Base-by-base conservation (phyloP, 2,888 invertebrate species). In the Fragum fragum region DNA sequence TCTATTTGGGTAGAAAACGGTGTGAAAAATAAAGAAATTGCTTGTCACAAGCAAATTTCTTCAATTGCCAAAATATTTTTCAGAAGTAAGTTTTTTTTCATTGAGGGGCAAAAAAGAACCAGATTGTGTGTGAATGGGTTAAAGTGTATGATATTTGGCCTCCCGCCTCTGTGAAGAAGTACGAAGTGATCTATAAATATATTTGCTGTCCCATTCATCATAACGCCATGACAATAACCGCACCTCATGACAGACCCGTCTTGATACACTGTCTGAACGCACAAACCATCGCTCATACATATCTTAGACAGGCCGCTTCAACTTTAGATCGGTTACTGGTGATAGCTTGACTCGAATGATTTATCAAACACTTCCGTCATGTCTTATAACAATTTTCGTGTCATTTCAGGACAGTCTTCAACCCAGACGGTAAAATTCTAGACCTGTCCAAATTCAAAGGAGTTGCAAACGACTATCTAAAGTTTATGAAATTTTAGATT, bases 21-120 rank as follows among this genome's bases (percentile, higher is more conserved):
- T 29, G 32, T 61, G 61, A 29, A 29, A 61, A 61, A 29, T 16
- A 29, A 23, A 61, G 61, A 61, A 61, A 61, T 28, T 28, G 61
- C 61, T 61, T 2, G 28, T 61, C 23, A 55, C 55, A 2, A 55
- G 55, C 55, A 55, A n/a, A 7, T 55, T 55, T 55, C 55, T 55
- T 23, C 55, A 11, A n/a, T 55, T 55, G 9, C 55, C 55, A n/a
- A 11, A 55, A n/a, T 55, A 21, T 55, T 55, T 55, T 55, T 14
- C 55, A 55, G 28, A 61, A 61, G 61, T 1, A n/a, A n/a, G n/a
- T n/a, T n/a, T n/a, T n/a, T 29, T 61, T 3, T 2, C 1, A 1
- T 61, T 6, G 2, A 11, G 61, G 18, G 5, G 2, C 29, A 29
- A 28, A 1, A 26, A 61, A 61, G 1, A 3, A 3, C 1, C 9